Evolutionary conservation across 2,113 vertebrate genomes (phyloP).

Genomic region (Sigmodon hispidus): DNA sequence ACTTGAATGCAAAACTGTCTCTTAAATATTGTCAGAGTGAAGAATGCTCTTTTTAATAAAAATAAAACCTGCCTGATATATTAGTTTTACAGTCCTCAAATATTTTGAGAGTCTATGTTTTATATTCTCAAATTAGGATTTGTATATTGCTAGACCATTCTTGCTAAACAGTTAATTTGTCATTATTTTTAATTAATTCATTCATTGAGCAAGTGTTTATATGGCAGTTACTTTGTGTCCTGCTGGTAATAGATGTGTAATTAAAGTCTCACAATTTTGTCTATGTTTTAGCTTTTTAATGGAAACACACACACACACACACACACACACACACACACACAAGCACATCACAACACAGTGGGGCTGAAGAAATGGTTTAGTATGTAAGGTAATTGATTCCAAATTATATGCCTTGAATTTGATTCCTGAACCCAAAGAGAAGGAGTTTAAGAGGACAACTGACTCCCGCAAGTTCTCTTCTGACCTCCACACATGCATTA

Average conservation of each 20-base stretch:
- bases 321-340: neutral
- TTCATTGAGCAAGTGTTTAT: neutral
- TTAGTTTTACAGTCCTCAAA: neutral
- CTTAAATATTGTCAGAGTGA: slow-evolving; percentile 31
- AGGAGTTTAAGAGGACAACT: neutral
- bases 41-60: slow-evolving; percentile 26
- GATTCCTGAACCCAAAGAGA: no score
- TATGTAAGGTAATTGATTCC: neutral
- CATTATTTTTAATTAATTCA: neutral
- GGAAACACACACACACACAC: neutral
- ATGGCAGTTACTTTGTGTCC: neutral
- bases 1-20: slow-evolving; percentile 16
- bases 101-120: neutral
- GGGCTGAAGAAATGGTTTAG: fast-evolving
- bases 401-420: neutral
- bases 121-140: neutral
- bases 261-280: neutral
- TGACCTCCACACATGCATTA: neutral
- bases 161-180: neutral
- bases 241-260: neutral
- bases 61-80: neutral
- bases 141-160: neutral
- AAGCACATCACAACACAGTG: neutral
- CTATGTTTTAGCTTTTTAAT: neutral
- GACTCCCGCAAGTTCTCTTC: neutral